phyloP scores from a whole-genome alignment of 2,113 vertebrate genomes.

The Alaudala cheleensis region DNA sequence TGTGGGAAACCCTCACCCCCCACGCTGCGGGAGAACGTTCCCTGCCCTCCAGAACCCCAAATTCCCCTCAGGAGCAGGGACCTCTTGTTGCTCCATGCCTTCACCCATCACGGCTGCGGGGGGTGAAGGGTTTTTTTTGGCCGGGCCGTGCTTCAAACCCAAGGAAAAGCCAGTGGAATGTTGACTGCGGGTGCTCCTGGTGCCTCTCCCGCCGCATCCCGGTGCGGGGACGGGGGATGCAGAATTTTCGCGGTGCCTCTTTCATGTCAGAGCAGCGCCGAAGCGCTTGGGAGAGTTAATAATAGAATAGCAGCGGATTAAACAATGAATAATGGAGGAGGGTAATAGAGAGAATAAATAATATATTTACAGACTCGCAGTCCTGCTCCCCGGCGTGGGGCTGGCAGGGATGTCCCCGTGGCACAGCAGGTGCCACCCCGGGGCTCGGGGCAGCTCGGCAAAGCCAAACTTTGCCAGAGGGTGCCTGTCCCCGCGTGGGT shows the following conservation, averaged over 20 bases:
- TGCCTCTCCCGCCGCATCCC: fast-evolving
- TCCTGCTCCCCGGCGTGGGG: not conserved
- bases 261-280: not conserved
- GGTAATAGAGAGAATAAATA: conserved; percentile 49
- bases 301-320: conserved; percentile 43
- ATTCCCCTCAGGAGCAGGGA: not conserved
- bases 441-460: not conserved
- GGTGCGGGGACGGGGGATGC: not conserved
- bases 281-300: conserved; percentile 40
- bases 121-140: not conserved
- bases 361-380: not conserved
- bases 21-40: fast-evolving
- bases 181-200: fast-evolving
- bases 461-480: not conserved
- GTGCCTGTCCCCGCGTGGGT: fast-evolving
- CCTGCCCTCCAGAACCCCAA: not conserved
- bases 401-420: not conserved
- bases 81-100: not conserved
- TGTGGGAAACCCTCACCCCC: not conserved
- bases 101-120: fast-evolving
- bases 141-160: not conserved
- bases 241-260: not conserved
- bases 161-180: fast-evolving
- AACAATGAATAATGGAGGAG: conserved; percentile 54
- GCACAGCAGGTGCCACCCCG: not conserved